These are phyloP conservation scores for Callimorpha dominula DNA, from an alignment of 2,888 invertebrate species.

Conservation along the genomic window DNA sequence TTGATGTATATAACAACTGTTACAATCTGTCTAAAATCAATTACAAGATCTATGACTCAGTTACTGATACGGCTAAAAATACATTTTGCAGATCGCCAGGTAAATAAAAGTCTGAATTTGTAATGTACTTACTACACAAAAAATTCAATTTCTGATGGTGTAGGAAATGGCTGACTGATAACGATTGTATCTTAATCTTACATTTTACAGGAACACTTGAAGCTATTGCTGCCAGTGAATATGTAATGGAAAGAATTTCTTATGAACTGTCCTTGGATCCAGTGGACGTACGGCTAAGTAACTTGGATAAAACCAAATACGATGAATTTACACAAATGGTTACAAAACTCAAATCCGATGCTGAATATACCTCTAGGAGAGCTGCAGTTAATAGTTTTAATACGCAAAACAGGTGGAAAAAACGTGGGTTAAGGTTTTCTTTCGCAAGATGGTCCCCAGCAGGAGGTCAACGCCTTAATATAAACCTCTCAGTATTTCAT, in stretches of 20 bases:
- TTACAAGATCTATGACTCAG: slow-evolving; percentile 56
- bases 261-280: slow-evolving; percentile 84
- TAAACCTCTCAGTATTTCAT: slow-evolving; percentile 47
- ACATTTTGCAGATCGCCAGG: slow-evolving; percentile 70
- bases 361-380: slow-evolving; percentile 82
- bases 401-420: slow-evolving; percentile 90
- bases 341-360: slow-evolving; percentile 78
- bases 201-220: slow-evolving; percentile 81
- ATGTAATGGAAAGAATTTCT: slow-evolving; percentile 88
- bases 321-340: slow-evolving; percentile 74
- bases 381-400: slow-evolving; percentile 85
- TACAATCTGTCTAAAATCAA: slow-evolving; percentile 63
- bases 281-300: slow-evolving; percentile 82
- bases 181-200: neutral
- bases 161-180: neutral
- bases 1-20: slow-evolving; percentile 57
- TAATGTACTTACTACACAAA: neutral
- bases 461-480: slow-evolving; percentile 25
- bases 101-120: slow-evolving; percentile 31
- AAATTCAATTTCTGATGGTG: neutral
- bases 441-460: slow-evolving; percentile 85
- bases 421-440: slow-evolving; percentile 87
- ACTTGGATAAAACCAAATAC: slow-evolving; percentile 67
- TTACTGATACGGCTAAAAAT: slow-evolving; percentile 71
- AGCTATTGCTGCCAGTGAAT: slow-evolving; percentile 51